Percentiles rank a stretch among this genome's conserved stretches.
These are phyloP conservation scores for Melinaea marsaeus DNA, from an alignment of 2,888 invertebrate genomes.

Conservation along the genomic window DNA sequence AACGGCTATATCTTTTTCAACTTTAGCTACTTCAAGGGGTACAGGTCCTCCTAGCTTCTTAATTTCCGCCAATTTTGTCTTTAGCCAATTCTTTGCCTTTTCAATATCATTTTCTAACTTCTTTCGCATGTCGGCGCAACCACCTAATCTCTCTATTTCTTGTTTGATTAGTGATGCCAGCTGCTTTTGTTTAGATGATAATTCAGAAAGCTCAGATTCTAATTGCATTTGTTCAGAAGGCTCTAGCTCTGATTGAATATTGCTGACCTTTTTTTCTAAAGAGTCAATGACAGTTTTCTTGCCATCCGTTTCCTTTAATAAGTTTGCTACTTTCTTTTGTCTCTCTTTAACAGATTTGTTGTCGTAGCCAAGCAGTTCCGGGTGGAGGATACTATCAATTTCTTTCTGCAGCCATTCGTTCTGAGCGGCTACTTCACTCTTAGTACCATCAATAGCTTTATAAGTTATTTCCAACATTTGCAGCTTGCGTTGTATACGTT, in stretches of 20 bases:
- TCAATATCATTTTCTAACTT: slow-evolving; percentile 88
- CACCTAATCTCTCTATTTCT: slow-evolving; percentile 84
- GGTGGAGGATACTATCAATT: slow-evolving; percentile 81
- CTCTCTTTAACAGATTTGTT: slow-evolving; percentile 86
- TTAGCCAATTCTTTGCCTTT: slow-evolving; percentile 88
- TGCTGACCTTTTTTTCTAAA: slow-evolving; percentile 88
- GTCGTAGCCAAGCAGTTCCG: slow-evolving; percentile 85
- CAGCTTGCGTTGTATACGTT: slow-evolving; percentile 89
- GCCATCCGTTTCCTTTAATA: slow-evolving; percentile 90
- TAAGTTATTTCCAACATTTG: slow-evolving; percentile 90
- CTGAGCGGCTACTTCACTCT: slow-evolving; percentile 87
- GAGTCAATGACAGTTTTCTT: slow-evolving; percentile 90
- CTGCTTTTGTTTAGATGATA: slow-evolving; percentile 86
- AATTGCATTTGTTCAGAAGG: slow-evolving; percentile 89
- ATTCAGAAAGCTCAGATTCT: slow-evolving; percentile 83
- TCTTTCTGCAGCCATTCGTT: slow-evolving; percentile 89
- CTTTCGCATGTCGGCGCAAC: slow-evolving; percentile 84
- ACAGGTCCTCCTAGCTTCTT: slow-evolving; percentile 86
- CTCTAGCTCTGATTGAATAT: slow-evolving; percentile 91
- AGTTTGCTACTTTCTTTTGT: slow-evolving; percentile 83
- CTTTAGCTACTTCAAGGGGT: slow-evolving; percentile 87
- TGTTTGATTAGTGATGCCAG: slow-evolving; percentile 83
- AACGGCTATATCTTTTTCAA: slow-evolving; percentile 88
- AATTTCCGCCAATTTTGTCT: slow-evolving; percentile 85
- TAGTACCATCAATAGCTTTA: slow-evolving; percentile 89